Evolutionary conservation across 2,888 invertebrate species (phyloP).

Genomic region (Sturmia bella): DNA sequence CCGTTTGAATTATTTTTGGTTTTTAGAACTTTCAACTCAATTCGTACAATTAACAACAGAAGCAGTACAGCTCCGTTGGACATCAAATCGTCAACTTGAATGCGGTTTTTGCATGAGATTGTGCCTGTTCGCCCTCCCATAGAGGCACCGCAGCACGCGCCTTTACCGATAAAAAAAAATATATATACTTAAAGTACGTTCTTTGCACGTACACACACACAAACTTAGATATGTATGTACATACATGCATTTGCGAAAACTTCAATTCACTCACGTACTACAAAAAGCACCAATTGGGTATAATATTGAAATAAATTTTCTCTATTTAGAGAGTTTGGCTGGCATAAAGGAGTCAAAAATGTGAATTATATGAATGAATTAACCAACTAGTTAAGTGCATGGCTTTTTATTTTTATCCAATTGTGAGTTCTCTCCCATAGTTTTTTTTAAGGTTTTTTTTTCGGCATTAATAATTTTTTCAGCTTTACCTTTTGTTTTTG

Average conservation of each 20-base stretch:
- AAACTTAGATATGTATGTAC: too few species aligned
- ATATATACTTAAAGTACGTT: constrained; percentile 14
- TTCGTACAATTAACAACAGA: constrained; percentile 59
- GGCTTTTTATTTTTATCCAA: constrained; percentile 49
- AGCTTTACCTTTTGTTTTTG: constrained; percentile 58
- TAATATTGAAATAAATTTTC: constrained; percentile 53
- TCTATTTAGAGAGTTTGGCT: constrained; percentile 44
- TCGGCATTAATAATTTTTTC: constrained; percentile 31
- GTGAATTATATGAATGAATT: constrained; percentile 45
- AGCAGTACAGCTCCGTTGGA: constrained; percentile 71
- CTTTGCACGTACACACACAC: not conserved
- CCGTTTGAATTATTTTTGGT: constrained; percentile 44
- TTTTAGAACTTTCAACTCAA: not conserved
- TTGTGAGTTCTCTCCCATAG: constrained; percentile 33
- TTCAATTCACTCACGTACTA: constrained; percentile 35
- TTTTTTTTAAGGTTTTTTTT: not conserved
- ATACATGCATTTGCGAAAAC: constrained; percentile 4
- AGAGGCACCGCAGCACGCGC: constrained; percentile 81
- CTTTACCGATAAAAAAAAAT: constrained; percentile 66
- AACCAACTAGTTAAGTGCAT: constrained; percentile 56
- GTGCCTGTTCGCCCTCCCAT: constrained; percentile 79
- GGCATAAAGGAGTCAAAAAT: constrained; percentile 20
- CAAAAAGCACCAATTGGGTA: constrained; percentile 44
- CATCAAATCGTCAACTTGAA: constrained; percentile 69
- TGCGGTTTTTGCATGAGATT: constrained; percentile 69